phyloP scores from a whole-genome alignment of 2,888 invertebrate genomes.

The Pediacus dermestoides region DNA sequence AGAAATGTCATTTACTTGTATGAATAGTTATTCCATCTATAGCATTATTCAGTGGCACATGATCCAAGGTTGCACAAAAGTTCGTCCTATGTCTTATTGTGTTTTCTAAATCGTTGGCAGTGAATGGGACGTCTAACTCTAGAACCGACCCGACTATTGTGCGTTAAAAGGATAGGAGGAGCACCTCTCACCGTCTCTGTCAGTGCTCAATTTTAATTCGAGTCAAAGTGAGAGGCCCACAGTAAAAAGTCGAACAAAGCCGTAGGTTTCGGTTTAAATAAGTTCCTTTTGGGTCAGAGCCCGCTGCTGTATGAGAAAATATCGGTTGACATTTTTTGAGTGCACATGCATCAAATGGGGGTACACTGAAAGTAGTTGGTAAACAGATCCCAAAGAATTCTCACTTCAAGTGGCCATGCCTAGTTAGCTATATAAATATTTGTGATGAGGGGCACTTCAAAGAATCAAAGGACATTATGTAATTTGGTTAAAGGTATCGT shows the following conservation, averaged over 20 bases:
- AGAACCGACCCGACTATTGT: conserved; percentile 37
- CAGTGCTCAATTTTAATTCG: background rate
- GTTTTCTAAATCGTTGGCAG: conserved; percentile 31
- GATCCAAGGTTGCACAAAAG: too few species aligned
- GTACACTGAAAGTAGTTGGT: conserved; percentile 31
- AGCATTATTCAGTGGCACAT: too few species aligned
- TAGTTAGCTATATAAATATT: conserved; percentile 31
- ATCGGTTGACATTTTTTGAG: conserved; percentile 34
- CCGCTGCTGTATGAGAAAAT: conserved; percentile 27
- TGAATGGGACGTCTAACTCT: conserved; percentile 39
- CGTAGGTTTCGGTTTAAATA: conserved; percentile 28
- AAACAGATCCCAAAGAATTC: conserved; percentile 35
- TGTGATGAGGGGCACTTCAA: too few species aligned
- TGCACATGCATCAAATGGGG: too few species aligned
- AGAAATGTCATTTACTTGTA: too few species aligned
- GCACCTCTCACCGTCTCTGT: conserved; percentile 24
- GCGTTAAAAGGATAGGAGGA: conserved; percentile 39
- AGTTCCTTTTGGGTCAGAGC: conserved; percentile 19
- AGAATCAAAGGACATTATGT: too few species aligned
- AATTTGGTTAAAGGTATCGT: too few species aligned
- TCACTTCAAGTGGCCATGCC: conserved; percentile 27
- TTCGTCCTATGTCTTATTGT: conserved; percentile 33
- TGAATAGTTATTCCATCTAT: too few species aligned
- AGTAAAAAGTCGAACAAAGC: conserved; percentile 12
- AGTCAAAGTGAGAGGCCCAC: conserved; percentile 1